phyloP scores from a whole-genome alignment of 1,140 invertebrate species.

The Drosophila lacteicornis region DNA sequence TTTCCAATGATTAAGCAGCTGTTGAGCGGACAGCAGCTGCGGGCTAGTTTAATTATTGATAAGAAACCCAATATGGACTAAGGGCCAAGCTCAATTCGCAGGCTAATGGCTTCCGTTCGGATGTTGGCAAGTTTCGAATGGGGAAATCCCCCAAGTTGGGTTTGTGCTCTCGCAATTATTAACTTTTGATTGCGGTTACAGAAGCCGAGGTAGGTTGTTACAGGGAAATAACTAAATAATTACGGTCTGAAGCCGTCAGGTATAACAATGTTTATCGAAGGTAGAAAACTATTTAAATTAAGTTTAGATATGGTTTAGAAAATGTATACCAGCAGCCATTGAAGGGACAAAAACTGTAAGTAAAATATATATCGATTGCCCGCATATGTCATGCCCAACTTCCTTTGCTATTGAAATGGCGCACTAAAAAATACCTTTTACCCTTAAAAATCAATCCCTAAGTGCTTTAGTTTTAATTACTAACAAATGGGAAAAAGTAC shows the following conservation, averaged over 20 bases:
- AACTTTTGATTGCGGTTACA: slow-evolving; percentile 20
- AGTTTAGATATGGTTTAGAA: too few relatives aligned
- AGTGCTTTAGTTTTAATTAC: background rate
- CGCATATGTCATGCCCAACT: slow-evolving; percentile 7
- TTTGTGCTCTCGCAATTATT: background rate
- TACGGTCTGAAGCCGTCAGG: background rate
- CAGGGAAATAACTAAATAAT: background rate
- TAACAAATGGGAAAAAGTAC: background rate
- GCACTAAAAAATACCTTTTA: background rate
- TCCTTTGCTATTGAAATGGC: slow-evolving; percentile 1
- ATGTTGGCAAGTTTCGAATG: background rate
- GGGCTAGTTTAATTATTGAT: slow-evolving; percentile 65
- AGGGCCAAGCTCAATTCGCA: slow-evolving; percentile 24
- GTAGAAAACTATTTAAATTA: background rate
- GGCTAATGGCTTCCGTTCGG: slow-evolving; percentile 15
- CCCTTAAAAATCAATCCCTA: too few relatives aligned
- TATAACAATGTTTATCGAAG: background rate
- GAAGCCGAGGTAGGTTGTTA: background rate
- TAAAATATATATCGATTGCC: slow-evolving; percentile 6
- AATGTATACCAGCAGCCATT: background rate
- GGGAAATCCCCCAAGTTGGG: slow-evolving; percentile 9
- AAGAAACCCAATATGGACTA: slow-evolving; percentile 54
- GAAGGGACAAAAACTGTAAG: background rate
- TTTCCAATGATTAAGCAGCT: slow-evolving; percentile 69
- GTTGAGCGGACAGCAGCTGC: slow-evolving; percentile 55